Conservation (phyloP, 2,888 invertebrate species). For the Drosophila prostipennis region DNA sequence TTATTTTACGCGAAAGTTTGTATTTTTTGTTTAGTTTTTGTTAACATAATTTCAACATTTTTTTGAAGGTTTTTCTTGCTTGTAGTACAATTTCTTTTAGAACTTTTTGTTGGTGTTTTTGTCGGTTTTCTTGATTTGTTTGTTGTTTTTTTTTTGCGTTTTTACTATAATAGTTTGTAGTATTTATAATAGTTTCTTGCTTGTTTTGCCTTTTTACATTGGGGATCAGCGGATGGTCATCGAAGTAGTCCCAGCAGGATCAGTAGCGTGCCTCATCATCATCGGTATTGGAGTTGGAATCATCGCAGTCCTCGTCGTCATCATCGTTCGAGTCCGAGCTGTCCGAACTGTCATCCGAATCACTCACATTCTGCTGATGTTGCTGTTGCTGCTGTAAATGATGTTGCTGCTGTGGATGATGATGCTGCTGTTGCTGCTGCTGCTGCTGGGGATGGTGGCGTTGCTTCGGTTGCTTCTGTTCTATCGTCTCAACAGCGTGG, state of each 20-base stretch:
- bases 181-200: slow-evolving; percentile 46
- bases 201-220: slow-evolving; percentile 71
- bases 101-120: slow-evolving; percentile 47
- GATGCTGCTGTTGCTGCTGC: slow-evolving; percentile 27
- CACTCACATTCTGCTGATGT: slow-evolving; percentile 53
- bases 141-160: slow-evolving; percentile 16
- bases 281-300: slow-evolving; percentile 72
- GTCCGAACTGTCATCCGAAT: slow-evolving; percentile 66
- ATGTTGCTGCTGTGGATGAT: slow-evolving; percentile 29
- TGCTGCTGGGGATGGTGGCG: slow-evolving; percentile 33
- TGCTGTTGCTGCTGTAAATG: slow-evolving; percentile 20
- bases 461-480: slow-evolving; percentile 35
- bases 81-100: slow-evolving; percentile 51
- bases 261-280: slow-evolving; percentile 79
- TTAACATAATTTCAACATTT: slow-evolving; percentile 72
- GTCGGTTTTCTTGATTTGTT: slow-evolving; percentile 12
- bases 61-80: slow-evolving; percentile 42
- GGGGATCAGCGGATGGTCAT: slow-evolving; percentile 37
- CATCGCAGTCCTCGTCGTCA: slow-evolving; percentile 70
- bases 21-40: slow-evolving; percentile 47
- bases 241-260: slow-evolving; percentile 48
- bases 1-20: slow-evolving; percentile 50
- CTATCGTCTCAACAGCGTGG: slow-evolving; percentile 47
- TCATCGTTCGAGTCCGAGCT: slow-evolving; percentile 77
- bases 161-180: slow-evolving; percentile 60